Conservation (phyloP, 1,140 invertebrate genomes). For the Trachymyrmex septentrionalis region DNA sequence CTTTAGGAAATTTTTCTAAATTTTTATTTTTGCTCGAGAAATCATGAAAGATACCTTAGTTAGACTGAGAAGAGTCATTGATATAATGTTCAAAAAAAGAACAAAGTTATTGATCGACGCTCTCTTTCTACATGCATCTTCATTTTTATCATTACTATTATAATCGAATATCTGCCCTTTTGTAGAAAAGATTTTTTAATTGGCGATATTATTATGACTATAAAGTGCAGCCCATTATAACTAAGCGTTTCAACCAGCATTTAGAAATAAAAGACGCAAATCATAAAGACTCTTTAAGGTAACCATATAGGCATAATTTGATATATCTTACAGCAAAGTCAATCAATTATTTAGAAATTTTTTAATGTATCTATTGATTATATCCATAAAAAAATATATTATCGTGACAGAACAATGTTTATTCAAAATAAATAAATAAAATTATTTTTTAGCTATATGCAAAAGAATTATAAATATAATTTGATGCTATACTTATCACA, state of each 20-base stretch:
- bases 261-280: conserved; percentile 67
- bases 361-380: too few relatives aligned
- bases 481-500: too few relatives aligned
- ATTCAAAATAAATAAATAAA: too few relatives aligned
- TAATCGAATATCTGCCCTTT: conserved; percentile 21
- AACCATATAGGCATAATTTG: conserved; percentile 58
- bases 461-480: too few relatives aligned
- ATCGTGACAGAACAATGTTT: too few relatives aligned
- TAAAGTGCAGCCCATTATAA: conserved; percentile 37
- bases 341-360: too few relatives aligned
- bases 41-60: background rate
- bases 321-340: conserved; percentile 46
- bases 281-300: conserved; percentile 69
- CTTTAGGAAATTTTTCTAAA: background rate
- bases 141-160: conserved; percentile 14
- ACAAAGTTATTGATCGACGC: conserved; percentile 35
- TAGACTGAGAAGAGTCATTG: background rate
- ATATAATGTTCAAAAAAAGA: conserved; percentile 52
- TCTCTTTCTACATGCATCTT: background rate
- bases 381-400: too few relatives aligned
- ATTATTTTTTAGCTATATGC: too few relatives aligned
- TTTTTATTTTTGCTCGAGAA: conserved; percentile 1
- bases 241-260: background rate
- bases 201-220: conserved; percentile 47
- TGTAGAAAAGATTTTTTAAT: conserved; percentile 43